These are phyloP conservation scores for Drosophila micromelanica DNA, from an alignment of 1,140 invertebrate genomes.

Conservation along the genomic window DNA sequence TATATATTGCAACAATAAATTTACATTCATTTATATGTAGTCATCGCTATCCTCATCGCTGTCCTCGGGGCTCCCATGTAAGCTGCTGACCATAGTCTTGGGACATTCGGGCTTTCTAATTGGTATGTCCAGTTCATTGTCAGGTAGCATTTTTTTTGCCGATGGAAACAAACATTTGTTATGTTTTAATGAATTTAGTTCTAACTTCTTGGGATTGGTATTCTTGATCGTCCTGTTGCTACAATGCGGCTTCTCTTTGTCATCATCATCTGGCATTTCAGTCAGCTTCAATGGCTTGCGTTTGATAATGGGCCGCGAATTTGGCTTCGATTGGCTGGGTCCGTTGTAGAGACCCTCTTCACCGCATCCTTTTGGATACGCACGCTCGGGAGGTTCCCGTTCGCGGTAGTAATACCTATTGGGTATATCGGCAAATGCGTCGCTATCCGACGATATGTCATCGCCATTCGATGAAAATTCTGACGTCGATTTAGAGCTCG, in stretches of 20 bases:
- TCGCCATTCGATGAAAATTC: slow-evolving; percentile 14
- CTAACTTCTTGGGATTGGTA: background rate
- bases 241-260: slow-evolving; percentile 1
- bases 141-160: background rate
- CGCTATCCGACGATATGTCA: slow-evolving; percentile 33
- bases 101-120: slow-evolving; percentile 29
- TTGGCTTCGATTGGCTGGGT: slow-evolving; percentile 2
- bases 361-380: slow-evolving; percentile 40
- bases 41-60: slow-evolving; percentile 33
- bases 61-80: slow-evolving; percentile 22
- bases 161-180: background rate
- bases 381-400: slow-evolving; percentile 36
- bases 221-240: background rate
- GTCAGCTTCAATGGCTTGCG: background rate
- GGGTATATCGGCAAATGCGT: slow-evolving; percentile 57
- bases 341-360: slow-evolving; percentile 57
- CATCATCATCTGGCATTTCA: background rate
- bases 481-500: background rate
- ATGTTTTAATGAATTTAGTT: background rate
- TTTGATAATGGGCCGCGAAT: background rate
- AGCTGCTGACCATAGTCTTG: slow-evolving; percentile 30
- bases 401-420: slow-evolving; percentile 65
- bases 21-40: background rate
- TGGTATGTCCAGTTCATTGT: slow-evolving; percentile 4
- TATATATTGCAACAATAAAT: background rate